Evolutionary conservation across 2,113 vertebrate species (phyloP).

Genomic region (Tiliqua scincoides): DNA sequence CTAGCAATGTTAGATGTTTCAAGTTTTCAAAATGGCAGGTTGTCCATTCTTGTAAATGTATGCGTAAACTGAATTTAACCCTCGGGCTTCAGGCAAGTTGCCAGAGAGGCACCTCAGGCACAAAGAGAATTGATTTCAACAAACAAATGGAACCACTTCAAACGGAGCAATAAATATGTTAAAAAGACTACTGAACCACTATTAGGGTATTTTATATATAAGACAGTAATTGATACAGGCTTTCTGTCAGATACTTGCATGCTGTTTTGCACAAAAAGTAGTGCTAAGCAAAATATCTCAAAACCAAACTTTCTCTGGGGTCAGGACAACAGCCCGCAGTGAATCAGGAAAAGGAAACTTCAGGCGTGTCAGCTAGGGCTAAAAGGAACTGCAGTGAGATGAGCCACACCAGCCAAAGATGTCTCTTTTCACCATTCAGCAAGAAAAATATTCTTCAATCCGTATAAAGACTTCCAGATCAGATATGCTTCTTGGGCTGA

Average conservation of each 20-base stretch:
- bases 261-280: constrained; percentile 10
- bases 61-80: constrained; percentile 48
- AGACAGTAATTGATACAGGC: constrained; percentile 35
- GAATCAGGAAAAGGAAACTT: no score
- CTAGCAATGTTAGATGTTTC: background rate
- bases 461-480: no score
- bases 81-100: constrained; percentile 50
- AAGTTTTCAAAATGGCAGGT: constrained; percentile 45
- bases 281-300: background rate
- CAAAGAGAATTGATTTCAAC: constrained; percentile 45
- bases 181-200: background rate
- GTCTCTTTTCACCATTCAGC: no score
- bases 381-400: no score
- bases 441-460: no score
- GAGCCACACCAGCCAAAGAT: no score
- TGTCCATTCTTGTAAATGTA: constrained; percentile 43
- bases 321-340: background rate
- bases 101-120: constrained; percentile 39
- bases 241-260: background rate
- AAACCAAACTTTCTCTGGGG: background rate
- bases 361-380: no score
- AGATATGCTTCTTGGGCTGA: no score
- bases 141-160: background rate
- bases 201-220: constrained; percentile 14
- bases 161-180: constrained; percentile 3